A percentile compares a stretch with the other conserved stretches of the same genome.
These are phyloP conservation scores for Idaea biselata DNA, from an alignment of 2,888 invertebrate species.

Conservation along the genomic window DNA sequence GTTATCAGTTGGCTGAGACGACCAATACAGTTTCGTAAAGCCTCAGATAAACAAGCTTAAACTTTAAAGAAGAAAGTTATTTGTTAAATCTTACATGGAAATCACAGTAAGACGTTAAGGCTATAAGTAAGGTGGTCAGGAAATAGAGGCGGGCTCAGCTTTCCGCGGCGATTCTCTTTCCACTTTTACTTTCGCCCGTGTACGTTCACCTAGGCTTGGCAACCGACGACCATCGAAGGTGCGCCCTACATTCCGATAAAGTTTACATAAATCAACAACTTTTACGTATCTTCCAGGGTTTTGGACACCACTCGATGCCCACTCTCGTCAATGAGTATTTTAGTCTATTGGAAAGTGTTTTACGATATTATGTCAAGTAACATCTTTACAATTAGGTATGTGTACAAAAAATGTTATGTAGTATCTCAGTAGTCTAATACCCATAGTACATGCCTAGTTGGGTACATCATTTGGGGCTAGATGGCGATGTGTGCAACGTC, in stretches of 20 bases:
- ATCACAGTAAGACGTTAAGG: background rate
- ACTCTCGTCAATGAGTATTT: background rate
- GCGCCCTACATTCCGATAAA: conserved; percentile 45
- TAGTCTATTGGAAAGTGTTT: background rate
- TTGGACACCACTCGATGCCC: background rate
- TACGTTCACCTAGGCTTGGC: conserved; percentile 59
- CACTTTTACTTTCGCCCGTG: conserved; percentile 73
- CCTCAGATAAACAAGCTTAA: background rate
- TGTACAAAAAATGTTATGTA: too few species aligned
- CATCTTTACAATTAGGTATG: too few species aligned
- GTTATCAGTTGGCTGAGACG: background rate
- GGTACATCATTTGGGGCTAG: too few species aligned
- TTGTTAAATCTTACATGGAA: background rate
- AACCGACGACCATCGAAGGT: conserved; percentile 42
- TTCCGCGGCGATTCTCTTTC: conserved; percentile 47
- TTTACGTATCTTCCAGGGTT: background rate
- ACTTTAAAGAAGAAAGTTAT: background rate
- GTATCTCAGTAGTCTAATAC: too few species aligned
- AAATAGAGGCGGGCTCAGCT: conserved; percentile 46
- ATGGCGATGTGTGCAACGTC: too few species aligned
- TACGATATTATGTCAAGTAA: too few species aligned
- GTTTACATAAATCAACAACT: background rate
- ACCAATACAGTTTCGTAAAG: background rate
- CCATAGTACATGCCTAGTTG: too few species aligned
- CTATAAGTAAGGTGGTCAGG: conserved; percentile 34